Evolutionary conservation across 2,113 vertebrate species (phyloP).

Genomic region (Laticauda colubrina): DNA sequence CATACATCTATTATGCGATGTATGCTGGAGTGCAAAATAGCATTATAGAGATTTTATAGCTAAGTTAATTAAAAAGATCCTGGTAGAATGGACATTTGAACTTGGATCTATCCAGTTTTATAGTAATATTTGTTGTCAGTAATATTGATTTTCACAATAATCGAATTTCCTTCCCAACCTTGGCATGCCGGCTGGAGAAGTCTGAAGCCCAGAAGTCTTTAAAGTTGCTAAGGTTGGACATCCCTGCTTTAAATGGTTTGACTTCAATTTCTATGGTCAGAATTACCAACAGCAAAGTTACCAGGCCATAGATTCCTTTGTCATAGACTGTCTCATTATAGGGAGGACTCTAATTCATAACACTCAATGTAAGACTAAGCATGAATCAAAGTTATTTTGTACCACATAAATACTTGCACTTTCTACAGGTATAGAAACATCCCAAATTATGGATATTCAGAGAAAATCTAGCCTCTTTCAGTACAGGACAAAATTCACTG

Average conservation of each 20-base stretch:
- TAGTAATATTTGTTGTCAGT: not conserved
- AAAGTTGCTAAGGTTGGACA: not conserved
- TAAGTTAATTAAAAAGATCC: not conserved
- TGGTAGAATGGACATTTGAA: not conserved
- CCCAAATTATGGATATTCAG: not conserved
- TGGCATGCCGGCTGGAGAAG: not conserved
- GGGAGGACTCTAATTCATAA: not conserved
- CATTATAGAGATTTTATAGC: not conserved
- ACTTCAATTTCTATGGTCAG: not conserved
- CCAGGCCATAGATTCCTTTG: not conserved
- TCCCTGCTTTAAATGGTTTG: not conserved
- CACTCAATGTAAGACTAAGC: not conserved
- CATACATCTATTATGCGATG: not conserved
- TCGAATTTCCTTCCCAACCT: not conserved
- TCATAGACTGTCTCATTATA: not conserved
- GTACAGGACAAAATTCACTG: not conserved
- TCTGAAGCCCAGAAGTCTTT: not conserved
- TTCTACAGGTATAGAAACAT: not conserved
- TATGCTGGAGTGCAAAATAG: not conserved
- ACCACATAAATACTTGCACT: not conserved
- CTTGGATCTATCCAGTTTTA: not conserved
- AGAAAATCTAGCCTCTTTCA: not conserved
- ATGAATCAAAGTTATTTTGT: not conserved
- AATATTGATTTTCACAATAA: not conserved
- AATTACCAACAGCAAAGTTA: not conserved